Base-by-base conservation (phyloP, 2,797 vertebrate genomes). In the Tenualosa ilisha region DNA sequence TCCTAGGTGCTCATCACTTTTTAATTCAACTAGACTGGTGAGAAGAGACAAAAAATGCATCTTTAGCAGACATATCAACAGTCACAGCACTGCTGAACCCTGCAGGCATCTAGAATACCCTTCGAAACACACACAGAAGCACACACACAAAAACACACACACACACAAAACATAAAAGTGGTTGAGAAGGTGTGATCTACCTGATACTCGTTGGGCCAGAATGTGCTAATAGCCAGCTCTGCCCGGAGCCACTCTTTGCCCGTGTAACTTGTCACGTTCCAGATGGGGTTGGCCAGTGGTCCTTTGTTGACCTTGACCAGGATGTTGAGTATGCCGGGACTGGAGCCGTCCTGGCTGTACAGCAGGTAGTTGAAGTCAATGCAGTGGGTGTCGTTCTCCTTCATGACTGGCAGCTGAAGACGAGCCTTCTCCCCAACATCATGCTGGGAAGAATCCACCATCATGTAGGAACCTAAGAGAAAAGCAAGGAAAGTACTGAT, bases 181-280 rank as follows among this genome's bases (percentile, higher is more conserved):
- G 59, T 79, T 22, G 37, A 43, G 20, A 79, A 20, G 40, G 40
- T 75, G 68, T 79, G 40, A 72, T 17, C 37, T 96, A 99, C 98
- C 98, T 99, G 98, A 91, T 99, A 99, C 87, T 99, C 97, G 4
- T 99, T 99, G 31, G 98, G 98, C 98, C 98, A 99, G 92, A 99
- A 99, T 86, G 98, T 99, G 95, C 98, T 99, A 91, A 99, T 97
- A 0, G 98, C 98, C 43, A 99, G 93, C 91, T 99, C 98, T 0
- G 98, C 98, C 91, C 96, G 96, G 91, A 97, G 95, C 98, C 98
- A 99, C 24, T 96, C 97, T 93, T 96, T 97, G 83, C 98, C 98
- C n/a, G 97, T 99, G 90, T 96, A 96, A 37, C 97, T 95, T 0
- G 97, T 98, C 90, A 98, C 95, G 0, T 99, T 99, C 98, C 98